Evolutionary conservation across 2,888 invertebrate genomes (phyloP).

Genomic region (Thereva nobilitata): DNA sequence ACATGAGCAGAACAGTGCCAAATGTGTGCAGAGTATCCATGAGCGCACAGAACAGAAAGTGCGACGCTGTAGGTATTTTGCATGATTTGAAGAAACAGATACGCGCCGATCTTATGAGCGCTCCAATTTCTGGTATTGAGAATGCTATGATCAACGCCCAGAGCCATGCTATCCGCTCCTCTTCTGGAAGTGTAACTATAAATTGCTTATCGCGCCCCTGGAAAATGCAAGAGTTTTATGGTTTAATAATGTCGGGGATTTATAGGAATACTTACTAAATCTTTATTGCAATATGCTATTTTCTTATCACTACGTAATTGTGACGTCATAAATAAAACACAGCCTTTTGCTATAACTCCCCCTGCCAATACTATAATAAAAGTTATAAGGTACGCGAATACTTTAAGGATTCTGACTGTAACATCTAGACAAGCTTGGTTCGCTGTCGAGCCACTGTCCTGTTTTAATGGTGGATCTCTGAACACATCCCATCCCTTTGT

Average conservation of each 20-base stretch:
- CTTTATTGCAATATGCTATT: slow-evolving; percentile 80
- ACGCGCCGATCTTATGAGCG: slow-evolving; percentile 79
- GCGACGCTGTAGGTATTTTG: slow-evolving; percentile 65
- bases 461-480: slow-evolving; percentile 85
- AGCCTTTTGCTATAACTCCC: slow-evolving; percentile 86
- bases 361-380: slow-evolving; percentile 83
- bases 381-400: slow-evolving; percentile 81
- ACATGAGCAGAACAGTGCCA: slow-evolving; percentile 84
- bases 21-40: slow-evolving; percentile 88
- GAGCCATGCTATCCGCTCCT: slow-evolving; percentile 89
- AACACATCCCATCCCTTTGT: slow-evolving; percentile 98
- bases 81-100: slow-evolving; percentile 92
- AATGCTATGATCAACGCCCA: slow-evolving; percentile 89
- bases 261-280: slow-evolving; percentile 68
- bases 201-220: slow-evolving; percentile 86
- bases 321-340: slow-evolving; percentile 89
- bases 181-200: slow-evolving; percentile 77
- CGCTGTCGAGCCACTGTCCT: slow-evolving; percentile 86
- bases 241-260: neutral
- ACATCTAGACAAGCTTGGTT: slow-evolving; percentile 84
- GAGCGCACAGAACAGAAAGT: slow-evolving; percentile 66
- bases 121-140: slow-evolving; percentile 85
- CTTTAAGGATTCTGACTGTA: slow-evolving; percentile 81
- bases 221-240: slow-evolving; percentile 41
- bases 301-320: slow-evolving; percentile 78